A percentile compares a stretch with the other conserved stretches of the same genome.
Evolutionary conservation across 2,888 invertebrate species (phyloP).

Genomic region (Odontothrips loti): DNA sequence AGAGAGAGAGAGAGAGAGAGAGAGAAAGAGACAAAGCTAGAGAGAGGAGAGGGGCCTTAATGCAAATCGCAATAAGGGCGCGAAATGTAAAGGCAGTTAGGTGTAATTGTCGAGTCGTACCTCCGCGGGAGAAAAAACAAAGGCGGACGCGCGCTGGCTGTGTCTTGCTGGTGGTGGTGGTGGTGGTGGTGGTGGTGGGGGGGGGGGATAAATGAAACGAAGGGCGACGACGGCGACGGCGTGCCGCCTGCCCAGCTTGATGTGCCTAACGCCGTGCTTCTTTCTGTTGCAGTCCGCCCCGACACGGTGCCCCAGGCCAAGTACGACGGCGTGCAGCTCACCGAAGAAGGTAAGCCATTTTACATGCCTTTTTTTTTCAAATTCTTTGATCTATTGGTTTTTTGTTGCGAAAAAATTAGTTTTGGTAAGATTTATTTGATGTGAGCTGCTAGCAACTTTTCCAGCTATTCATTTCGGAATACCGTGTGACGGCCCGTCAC

Average conservation of each 20-base stretch:
- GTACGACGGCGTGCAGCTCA: constrained; percentile 23
- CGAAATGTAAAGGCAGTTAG: neutral
- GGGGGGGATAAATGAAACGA: neutral
- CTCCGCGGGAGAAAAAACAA: neutral
- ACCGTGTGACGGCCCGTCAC: no score
- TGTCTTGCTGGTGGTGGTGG: neutral
- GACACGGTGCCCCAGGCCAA: constrained; percentile 15
- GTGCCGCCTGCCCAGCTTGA: no score
- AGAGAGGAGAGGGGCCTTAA: neutral
- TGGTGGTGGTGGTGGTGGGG: neutral
- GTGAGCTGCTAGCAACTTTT: no score
- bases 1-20: constrained; percentile 18
- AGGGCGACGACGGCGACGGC: no score
- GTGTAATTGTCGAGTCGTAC: neutral
- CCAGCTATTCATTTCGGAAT: no score
- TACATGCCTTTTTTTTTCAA: neutral
- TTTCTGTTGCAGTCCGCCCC: neutral
- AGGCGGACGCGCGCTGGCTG: neutral
- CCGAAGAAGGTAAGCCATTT: constrained; percentile 2
- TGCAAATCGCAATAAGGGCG: neutral
- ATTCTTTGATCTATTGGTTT: neutral
- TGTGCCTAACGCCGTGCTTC: no score
- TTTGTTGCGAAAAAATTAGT: no score
- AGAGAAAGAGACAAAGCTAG: constrained; percentile 28
- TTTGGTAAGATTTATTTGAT: no score